Conservation (phyloP, 2,113 vertebrate species). For the Rhynchomys soricoides region DNA sequence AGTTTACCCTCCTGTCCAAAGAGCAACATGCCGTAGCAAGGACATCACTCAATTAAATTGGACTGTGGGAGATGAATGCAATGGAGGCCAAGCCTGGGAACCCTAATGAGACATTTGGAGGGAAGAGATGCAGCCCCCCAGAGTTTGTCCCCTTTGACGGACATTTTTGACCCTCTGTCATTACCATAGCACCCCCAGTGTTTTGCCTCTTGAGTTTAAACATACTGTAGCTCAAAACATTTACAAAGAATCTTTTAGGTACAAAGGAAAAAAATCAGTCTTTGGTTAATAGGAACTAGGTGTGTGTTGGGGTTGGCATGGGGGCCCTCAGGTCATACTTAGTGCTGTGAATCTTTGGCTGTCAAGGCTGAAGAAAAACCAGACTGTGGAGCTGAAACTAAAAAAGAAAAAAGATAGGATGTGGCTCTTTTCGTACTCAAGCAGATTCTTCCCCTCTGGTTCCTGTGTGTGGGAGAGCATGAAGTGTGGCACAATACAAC, state of each 20-base stretch:
- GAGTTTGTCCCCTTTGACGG: slow-evolving; percentile 55
- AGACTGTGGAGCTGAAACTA: neutral
- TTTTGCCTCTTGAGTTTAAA: slow-evolving; percentile 2
- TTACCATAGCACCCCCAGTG: neutral
- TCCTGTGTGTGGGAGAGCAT: neutral
- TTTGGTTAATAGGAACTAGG: neutral
- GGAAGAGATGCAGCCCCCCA: slow-evolving; percentile 25
- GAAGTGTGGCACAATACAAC: neutral
- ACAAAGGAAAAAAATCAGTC: slow-evolving; percentile 7
- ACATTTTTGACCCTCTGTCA: neutral
- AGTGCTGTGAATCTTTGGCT: neutral
- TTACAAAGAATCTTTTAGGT: slow-evolving; percentile 25
- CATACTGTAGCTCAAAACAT: slow-evolving; percentile 3
- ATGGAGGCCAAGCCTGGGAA: slow-evolving; percentile 52
- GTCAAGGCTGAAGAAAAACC: neutral
- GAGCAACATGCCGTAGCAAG: slow-evolving; percentile 75
- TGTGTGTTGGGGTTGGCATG: neutral
- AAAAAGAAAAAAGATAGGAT: neutral
- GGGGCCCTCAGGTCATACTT: neutral
- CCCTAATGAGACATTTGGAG: slow-evolving; percentile 80
- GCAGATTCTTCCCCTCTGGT: neutral
- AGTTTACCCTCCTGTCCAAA: slow-evolving; percentile 80
- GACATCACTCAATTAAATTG: slow-evolving; percentile 82
- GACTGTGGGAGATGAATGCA: slow-evolving; percentile 59
- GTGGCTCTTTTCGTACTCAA: neutral